A percentile compares a stretch with the other conserved stretches of the same genome.
Evolutionary conservation across 2,113 vertebrate species (phyloP).

Genomic region (Vidua macroura): DNA sequence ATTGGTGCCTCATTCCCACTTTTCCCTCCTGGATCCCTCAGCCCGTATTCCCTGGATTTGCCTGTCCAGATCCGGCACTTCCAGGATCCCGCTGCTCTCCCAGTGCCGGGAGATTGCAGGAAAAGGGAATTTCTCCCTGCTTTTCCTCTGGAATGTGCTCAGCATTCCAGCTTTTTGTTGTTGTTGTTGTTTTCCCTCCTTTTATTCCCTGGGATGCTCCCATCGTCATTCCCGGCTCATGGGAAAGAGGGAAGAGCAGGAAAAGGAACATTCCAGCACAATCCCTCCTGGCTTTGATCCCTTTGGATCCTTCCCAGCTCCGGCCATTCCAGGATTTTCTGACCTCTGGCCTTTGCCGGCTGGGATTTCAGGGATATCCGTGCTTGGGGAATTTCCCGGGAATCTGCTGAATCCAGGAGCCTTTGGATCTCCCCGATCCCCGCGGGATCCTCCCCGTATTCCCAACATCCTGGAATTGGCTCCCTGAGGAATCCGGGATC

Average conservation of each 20-base stretch:
- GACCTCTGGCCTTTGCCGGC: rapidly evolving
- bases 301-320: neutral
- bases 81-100: neutral
- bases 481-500: neutral
- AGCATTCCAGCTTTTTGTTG: neutral
- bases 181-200: neutral
- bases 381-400: neutral
- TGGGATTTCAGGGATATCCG: neutral
- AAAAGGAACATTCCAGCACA: neutral
- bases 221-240: rapidly evolving
- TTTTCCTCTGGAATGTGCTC: neutral
- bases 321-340: neutral
- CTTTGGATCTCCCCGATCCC: neutral
- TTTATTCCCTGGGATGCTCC: neutral
- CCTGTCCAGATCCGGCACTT: too few relatives aligned
- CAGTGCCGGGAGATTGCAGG: neutral
- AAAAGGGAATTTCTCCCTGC: neutral
- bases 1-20: neutral
- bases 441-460: neutral
- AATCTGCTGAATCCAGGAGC: neutral
- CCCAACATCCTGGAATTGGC: neutral
- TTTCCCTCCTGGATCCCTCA: neutral
- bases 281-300: too few relatives aligned
- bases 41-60: neutral
- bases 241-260: neutral